These are phyloP conservation scores for Zaprionus davidi DNA, from an alignment of 1,140 invertebrate genomes.

Conservation along the genomic window DNA sequence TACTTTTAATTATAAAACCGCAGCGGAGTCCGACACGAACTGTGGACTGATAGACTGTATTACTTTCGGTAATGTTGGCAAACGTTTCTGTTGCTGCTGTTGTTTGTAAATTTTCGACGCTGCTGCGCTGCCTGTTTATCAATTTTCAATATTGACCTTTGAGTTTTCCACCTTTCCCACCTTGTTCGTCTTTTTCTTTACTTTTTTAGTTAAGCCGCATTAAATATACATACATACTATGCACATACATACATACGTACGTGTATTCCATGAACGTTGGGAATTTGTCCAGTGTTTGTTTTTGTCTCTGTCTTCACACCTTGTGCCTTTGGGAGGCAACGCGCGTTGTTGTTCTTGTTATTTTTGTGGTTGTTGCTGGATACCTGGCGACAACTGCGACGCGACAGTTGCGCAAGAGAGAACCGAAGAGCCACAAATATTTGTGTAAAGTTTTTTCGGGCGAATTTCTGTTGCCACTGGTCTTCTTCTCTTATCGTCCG, in stretches of 20 bases:
- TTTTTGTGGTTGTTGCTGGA: constrained; percentile 28
- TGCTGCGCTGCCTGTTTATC: constrained; percentile 68
- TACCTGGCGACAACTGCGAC: constrained; percentile 43
- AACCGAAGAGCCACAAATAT: constrained; percentile 51
- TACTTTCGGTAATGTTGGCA: constrained; percentile 25
- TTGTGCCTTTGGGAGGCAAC: constrained; percentile 26
- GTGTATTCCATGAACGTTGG: constrained; percentile 1
- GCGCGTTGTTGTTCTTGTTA: constrained; percentile 18
- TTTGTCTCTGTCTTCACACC: constrained; percentile 66
- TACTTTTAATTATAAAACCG: constrained; percentile 79
- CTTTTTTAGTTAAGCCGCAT: constrained; percentile 66
- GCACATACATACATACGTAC: constrained; percentile 1
- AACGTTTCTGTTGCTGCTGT: constrained; percentile 20
- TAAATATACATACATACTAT: constrained; percentile 57
- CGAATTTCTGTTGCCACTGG: background rate
- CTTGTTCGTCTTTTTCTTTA: constrained; percentile 49
- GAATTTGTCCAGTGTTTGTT: constrained; percentile 53
- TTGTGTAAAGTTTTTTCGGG: constrained; percentile 60
- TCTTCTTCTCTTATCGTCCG: background rate
- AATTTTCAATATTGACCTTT: constrained; percentile 82
- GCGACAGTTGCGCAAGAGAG: constrained; percentile 14
- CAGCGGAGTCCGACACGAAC: constrained; percentile 24
- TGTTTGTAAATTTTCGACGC: constrained; percentile 19
- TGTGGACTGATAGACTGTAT: constrained; percentile 55
- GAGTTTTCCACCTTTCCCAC: constrained; percentile 62